Evolutionary conservation across 2,797 vertebrate genomes (phyloP).

Genomic region (Crenichthys baileyi): DNA sequence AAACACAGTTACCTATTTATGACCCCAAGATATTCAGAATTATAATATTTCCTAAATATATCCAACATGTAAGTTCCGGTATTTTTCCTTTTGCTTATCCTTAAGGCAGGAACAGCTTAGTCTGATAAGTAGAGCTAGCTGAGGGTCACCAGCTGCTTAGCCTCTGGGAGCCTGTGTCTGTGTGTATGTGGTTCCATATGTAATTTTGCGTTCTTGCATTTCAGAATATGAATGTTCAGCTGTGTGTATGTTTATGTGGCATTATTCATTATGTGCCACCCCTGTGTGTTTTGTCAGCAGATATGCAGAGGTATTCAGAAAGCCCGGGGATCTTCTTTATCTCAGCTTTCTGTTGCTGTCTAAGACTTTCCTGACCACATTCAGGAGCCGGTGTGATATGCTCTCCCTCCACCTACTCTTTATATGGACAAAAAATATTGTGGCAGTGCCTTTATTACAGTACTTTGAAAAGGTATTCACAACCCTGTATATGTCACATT

Average conservation of each 20-base stretch:
- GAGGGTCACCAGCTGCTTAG: slow-evolving; percentile 71
- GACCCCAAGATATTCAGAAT: slow-evolving; percentile 39
- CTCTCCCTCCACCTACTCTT: slow-evolving; percentile 26
- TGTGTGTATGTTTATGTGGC: slow-evolving; percentile 24
- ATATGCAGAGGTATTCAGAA: slow-evolving; percentile 38
- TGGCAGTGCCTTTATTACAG: neutral
- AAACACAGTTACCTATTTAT: slow-evolving; percentile 57
- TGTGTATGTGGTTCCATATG: slow-evolving; percentile 20
- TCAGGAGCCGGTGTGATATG: slow-evolving; percentile 24
- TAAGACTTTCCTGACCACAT: slow-evolving; percentile 42
- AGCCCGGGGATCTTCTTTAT: slow-evolving; percentile 49
- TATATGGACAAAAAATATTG: slow-evolving; percentile 25
- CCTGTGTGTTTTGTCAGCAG: slow-evolving; percentile 48
- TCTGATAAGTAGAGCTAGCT: slow-evolving; percentile 70
- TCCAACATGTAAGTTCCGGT: slow-evolving; percentile 70
- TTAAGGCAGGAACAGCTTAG: slow-evolving; percentile 71
- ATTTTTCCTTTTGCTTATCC: slow-evolving; percentile 68
- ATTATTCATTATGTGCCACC: slow-evolving; percentile 30
- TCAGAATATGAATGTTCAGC: slow-evolving; percentile 23
- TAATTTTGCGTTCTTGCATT: slow-evolving; percentile 35
- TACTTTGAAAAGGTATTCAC: neutral
- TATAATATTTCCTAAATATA: slow-evolving; percentile 57
- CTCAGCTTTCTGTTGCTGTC: slow-evolving; percentile 36
- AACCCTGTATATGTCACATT: neutral
- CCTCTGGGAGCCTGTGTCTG: slow-evolving; percentile 22